Base-by-base conservation (phyloP, 2,888 invertebrate species). In the Sinotaia quadrata region DNA sequence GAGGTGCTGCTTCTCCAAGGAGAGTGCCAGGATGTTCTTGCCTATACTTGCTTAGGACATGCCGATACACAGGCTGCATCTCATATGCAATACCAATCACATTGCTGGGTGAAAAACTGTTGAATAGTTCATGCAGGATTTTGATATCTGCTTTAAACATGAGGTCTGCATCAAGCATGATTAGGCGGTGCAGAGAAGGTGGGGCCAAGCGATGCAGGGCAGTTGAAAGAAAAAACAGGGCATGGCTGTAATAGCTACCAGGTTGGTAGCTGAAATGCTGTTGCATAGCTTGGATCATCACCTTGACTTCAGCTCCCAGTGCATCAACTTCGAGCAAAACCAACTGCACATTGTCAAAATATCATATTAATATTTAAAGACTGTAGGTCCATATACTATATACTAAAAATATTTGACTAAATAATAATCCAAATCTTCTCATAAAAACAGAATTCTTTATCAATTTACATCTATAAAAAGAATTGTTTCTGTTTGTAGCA, bases 91-190 rank as follows among this genome's bases (percentile, higher is more conserved):
- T 87, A 0, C 94, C 94, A 79, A 93, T 92, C 12, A 65, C 61
- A 27, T 68, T 63, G 7, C 44, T 29, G 5, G 37, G 41, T 27
- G 24, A 21, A 41, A 73, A 73, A 7, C 56, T 27, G 4, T 66
- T 18, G 15, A 73, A 95, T 80, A 93, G 91, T 18, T 90, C 86
- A 82, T 93, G 92, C 4, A 95, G 88, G 72, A 92, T 87, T 54
- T 89, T 89, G 47, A 94, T 90, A 85, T 94, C 93, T 29, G 90
- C 90, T 76, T 91, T 90, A 86, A 95, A 92, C 87, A 92, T 92
- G 59, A 93, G 91, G 89, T 95, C 95, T 77, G 93, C 92, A 88
- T 95, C 95, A 60, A 94, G 88, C 88, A 94, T 91, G 73, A 93
- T 91, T 21, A 93, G 92, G 74, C 89, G 88, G 33, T 91, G 89